These are phyloP conservation scores for Grapholita molesta DNA, from an alignment of 1,140 invertebrate species.

Conservation along the genomic window DNA sequence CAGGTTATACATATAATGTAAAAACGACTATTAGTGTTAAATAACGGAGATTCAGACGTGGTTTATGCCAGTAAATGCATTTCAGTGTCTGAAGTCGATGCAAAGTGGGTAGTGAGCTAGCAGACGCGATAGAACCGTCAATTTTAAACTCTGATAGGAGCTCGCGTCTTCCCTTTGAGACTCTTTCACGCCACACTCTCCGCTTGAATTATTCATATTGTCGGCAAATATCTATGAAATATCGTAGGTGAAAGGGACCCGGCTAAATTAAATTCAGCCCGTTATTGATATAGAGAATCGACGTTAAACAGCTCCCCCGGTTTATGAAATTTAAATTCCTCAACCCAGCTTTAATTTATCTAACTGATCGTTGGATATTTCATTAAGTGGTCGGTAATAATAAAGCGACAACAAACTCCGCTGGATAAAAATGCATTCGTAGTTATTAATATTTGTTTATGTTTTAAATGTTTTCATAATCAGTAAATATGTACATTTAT, in stretches of 20 bases:
- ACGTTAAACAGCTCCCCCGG: conserved; percentile 20
- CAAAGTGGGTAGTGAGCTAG: not conserved
- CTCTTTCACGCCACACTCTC: conserved; percentile 37
- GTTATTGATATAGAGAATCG: conserved; percentile 22
- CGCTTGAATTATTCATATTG: conserved; percentile 49
- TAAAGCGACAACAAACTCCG: conserved; percentile 7
- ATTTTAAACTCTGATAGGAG: conserved; percentile 43
- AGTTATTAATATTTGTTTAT: not conserved
- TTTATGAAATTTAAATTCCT: conserved; percentile 12
- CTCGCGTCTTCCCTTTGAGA: conserved; percentile 47
- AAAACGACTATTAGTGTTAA: not conserved
- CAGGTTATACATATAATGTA: no score
- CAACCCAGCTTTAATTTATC: conserved; percentile 1
- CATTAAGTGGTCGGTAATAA: conserved; percentile 7
- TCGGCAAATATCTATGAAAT: conserved; percentile 45
- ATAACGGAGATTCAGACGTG: not conserved
- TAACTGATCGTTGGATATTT: not conserved
- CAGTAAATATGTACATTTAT: no score
- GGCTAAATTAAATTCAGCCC: conserved; percentile 16
- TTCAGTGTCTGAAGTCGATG: not conserved
- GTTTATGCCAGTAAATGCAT: not conserved
- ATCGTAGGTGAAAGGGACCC: conserved; percentile 30
- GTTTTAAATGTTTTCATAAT: not conserved
- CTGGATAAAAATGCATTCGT: not conserved
- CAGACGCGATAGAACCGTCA: conserved; percentile 23